phyloP scores from a whole-genome alignment of 2,888 invertebrate genomes.

The Rugalucina vietnamica region DNA sequence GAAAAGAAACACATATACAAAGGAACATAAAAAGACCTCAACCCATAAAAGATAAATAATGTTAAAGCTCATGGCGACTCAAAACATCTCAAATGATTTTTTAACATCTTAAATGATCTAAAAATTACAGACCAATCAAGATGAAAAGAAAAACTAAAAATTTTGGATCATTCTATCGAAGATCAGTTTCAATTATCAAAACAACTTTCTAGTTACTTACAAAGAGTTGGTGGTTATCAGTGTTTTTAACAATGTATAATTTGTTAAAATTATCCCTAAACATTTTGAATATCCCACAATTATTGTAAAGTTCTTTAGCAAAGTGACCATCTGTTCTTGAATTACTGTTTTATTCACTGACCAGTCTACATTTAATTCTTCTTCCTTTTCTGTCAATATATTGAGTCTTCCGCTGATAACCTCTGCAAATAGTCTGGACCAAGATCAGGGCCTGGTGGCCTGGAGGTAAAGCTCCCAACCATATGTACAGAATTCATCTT shows the following conservation, averaged over 20 bases:
- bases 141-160: not conserved
- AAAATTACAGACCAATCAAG: not conserved
- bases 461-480: no score
- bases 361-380: no score
- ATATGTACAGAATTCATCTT: no score
- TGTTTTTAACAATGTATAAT: not conserved
- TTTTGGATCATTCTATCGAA: not conserved
- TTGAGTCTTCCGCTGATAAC: no score
- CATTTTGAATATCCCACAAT: not conserved
- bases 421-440: no score
- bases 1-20: not conserved
- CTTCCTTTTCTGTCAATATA: no score
- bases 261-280: not conserved
- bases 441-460: no score
- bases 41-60: not conserved
- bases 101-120: not conserved
- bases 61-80: no score
- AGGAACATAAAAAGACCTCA: conserved; percentile 2
- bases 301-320: not conserved
- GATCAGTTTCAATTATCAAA: no score
- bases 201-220: no score
- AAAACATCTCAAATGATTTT: not conserved
- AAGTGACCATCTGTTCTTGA: not conserved
- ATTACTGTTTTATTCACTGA: no score
- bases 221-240: not conserved